Evolutionary conservation across 2,797 vertebrate genomes (phyloP).

Genomic region (Luscinia megarhynchos): DNA sequence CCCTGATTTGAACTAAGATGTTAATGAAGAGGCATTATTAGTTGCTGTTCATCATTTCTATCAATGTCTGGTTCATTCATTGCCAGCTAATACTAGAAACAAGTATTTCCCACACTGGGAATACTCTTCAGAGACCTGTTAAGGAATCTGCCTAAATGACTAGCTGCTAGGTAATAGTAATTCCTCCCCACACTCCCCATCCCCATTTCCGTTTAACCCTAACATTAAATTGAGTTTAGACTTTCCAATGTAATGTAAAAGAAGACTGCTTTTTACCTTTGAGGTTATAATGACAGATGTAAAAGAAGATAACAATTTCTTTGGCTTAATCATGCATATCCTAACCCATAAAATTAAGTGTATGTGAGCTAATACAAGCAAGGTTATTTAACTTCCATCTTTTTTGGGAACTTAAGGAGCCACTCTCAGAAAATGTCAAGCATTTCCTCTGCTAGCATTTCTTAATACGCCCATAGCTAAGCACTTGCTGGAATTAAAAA

Average conservation of each 20-base stretch:
- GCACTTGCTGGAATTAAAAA: neutral
- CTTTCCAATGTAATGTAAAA: neutral
- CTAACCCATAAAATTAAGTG: neutral
- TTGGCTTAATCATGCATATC: neutral
- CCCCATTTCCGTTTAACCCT: neutral
- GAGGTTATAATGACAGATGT: constrained; percentile 30
- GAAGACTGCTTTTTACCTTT: neutral
- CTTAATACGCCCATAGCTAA: neutral
- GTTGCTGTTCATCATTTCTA: neutral
- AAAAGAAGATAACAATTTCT: constrained; percentile 17
- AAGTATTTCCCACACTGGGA: neutral
- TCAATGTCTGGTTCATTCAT: neutral
- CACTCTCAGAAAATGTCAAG: neutral
- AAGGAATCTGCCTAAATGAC: neutral
- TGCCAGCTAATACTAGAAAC: neutral
- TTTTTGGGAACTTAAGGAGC: neutral
- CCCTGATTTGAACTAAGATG: neutral
- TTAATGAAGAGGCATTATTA: neutral
- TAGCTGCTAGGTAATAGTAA: neutral
- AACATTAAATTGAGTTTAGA: neutral
- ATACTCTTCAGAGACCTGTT: neutral
- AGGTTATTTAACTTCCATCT: neutral
- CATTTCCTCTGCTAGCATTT: neutral
- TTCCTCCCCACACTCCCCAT: neutral
- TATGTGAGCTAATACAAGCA: neutral